Conservation (phyloP, 2,113 vertebrate genomes). For the Chelonoidis abingdonii region DNA sequence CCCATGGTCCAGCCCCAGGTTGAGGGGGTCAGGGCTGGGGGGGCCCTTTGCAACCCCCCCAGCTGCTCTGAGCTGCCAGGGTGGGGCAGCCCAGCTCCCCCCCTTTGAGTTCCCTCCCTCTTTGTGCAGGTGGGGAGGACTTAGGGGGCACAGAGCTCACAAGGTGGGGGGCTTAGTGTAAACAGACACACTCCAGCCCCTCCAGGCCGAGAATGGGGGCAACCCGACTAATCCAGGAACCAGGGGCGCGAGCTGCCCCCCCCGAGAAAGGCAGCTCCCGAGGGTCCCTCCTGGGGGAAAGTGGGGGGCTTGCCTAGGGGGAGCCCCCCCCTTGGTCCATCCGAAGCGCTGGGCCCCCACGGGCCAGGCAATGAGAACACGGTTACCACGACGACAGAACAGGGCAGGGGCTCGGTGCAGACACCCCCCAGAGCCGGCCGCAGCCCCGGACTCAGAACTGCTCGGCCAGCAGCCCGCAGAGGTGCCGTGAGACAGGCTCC, state of each 20-base stretch:
- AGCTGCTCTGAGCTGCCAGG: constrained; percentile 42
- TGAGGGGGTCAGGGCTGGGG: constrained; percentile 35
- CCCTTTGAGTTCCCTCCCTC: background rate
- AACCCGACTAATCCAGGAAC: too few relatives aligned
- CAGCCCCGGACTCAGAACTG: constrained; percentile 79
- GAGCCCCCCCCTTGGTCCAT: background rate
- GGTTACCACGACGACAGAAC: constrained; percentile 31
- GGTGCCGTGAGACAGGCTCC: constrained; percentile 88
- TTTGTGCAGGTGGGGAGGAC: background rate
- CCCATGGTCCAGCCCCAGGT: background rate
- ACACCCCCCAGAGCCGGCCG: constrained; percentile 42
- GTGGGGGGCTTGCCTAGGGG: too few relatives aligned
- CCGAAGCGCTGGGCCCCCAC: background rate
- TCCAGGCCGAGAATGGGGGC: background rate
- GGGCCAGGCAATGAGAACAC: constrained; percentile 34
- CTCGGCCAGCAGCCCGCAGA: constrained; percentile 90
- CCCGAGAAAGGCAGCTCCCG: background rate
- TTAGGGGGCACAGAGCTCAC: background rate
- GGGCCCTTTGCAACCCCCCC: background rate
- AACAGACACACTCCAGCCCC: background rate
- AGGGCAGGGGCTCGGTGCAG: background rate
- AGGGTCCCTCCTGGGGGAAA: background rate
- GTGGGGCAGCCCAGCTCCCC: background rate
- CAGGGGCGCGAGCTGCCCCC: background rate
- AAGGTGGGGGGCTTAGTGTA: background rate